phyloP scores from a whole-genome alignment of 53 echinoderm and acorn worm genomes.

The Crossaster papposus region DNA sequence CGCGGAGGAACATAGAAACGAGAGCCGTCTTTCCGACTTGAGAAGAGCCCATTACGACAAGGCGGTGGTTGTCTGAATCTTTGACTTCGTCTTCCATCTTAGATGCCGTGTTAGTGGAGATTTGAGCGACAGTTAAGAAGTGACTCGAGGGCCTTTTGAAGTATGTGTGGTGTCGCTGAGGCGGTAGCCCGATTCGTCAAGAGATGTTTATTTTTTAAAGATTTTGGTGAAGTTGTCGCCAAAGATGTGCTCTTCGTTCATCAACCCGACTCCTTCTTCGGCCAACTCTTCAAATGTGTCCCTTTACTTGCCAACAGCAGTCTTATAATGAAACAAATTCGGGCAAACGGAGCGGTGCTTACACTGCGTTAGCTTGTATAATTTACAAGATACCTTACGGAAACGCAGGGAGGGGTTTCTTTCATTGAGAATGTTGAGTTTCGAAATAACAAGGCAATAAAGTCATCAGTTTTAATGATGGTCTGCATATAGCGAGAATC shows the following conservation, averaged over 20 bases:
- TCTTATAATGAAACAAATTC: not conserved
- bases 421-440: not conserved
- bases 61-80: constrained; percentile 45
- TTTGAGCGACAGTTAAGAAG: not conserved
- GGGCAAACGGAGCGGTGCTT: not conserved
- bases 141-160: too few species aligned
- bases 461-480: not conserved
- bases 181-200: not conserved
- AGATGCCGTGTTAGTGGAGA: not conserved
- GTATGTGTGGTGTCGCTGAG: too few species aligned
- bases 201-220: not conserved
- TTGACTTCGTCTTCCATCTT: not conserved
- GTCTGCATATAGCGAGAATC: not conserved
- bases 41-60: constrained; percentile 72
- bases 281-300: not conserved
- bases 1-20: constrained; percentile 59
- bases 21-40: constrained; percentile 72
- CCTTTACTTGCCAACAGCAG: not conserved
- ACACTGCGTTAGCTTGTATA: not conserved
- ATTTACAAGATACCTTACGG: not conserved
- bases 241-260: not conserved
- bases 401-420: not conserved
- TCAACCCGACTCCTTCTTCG: not conserved
- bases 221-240: not conserved
- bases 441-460: not conserved